phyloP scores from a whole-genome alignment of 2,797 vertebrate species.

The Caiman crocodilus region DNA sequence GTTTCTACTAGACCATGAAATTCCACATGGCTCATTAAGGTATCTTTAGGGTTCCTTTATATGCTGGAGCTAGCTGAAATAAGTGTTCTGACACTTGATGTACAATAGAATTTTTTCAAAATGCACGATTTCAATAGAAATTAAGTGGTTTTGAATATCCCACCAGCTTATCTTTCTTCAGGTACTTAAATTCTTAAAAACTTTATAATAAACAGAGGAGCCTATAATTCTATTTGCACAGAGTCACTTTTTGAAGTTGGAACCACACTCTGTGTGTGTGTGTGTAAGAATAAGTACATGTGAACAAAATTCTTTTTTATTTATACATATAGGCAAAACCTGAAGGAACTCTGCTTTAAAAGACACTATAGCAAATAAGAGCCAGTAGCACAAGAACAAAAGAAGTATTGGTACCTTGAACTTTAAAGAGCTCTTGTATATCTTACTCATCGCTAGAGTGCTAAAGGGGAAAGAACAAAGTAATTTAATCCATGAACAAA shows the following conservation, averaged over 20 bases:
- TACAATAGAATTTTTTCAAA: neutral
- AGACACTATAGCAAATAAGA: neutral
- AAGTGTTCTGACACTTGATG: rapidly evolving
- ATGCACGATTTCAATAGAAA: neutral
- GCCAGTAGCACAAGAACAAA: neutral
- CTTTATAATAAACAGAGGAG: neutral
- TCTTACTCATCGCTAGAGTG: neutral
- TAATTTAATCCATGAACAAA: neutral
- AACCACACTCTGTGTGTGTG: neutral
- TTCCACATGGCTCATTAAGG: neutral
- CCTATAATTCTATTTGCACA: neutral
- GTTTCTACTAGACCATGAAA: too few relatives aligned
- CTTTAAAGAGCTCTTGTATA: neutral
- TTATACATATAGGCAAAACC: rapidly evolving
- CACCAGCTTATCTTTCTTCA: neutral
- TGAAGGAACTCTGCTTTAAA: neutral
- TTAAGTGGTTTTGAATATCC: neutral
- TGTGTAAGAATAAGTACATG: too few relatives aligned
- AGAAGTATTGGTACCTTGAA: neutral
- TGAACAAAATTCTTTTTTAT: neutral
- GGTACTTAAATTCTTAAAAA: neutral
- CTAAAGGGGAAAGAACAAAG: neutral
- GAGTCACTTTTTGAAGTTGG: neutral
- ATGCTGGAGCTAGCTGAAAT: neutral
- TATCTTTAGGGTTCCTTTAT: neutral